Base-by-base conservation (phyloP, 2,113 vertebrate genomes). In the Mystacornis crossleyi region DNA sequence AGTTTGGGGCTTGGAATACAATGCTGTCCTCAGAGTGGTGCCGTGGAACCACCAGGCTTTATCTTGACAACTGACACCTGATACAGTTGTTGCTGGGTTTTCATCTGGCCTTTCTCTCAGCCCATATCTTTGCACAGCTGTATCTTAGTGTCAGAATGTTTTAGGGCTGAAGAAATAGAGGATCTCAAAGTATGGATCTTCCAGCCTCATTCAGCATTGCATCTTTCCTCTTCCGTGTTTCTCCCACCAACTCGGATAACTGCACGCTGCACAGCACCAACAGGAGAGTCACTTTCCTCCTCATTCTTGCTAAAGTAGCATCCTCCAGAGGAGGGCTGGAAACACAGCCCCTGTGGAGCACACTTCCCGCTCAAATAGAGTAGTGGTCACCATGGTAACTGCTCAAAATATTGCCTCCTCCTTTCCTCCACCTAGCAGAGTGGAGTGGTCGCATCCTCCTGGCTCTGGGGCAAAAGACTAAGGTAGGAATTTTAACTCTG, bases 351-450 rank as follows among this genome's bases (percentile, higher is more conserved):
- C 91, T 94, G 90, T 97, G 94, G 93, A 96, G 85, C 85, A 93
- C 85, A 93, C 70, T 95, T 91, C 82, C 96, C 96, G 84, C 72
- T 90, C 92, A 90, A 70, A 95, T 93, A 96, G 83, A 93, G 86
- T 93, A 97, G 93, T 17, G 74, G 72, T 95, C 91, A 96, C 89
- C 75, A 81, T 80, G 84, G 89, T 95, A 95, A 92, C 94, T 94
- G 65, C 85, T 95, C 94, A 90, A 95, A 96, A 95, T 90, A 95
- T 96, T 93, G 90, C 86, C 94, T 95, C 79, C 95, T 96, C 91
- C 86, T 97, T 94, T 95, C 78, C 96, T 96, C 92, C 92, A 96
- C 94, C 84, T 90, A 95, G 88, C 95, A 94, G 95, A 96, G 95
- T 89, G 87, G 96, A 87, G 89, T 80, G 92, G 87, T 95, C 55